phyloP scores from a whole-genome alignment of 1,140 invertebrate species.

The Bombus pascuorum region DNA sequence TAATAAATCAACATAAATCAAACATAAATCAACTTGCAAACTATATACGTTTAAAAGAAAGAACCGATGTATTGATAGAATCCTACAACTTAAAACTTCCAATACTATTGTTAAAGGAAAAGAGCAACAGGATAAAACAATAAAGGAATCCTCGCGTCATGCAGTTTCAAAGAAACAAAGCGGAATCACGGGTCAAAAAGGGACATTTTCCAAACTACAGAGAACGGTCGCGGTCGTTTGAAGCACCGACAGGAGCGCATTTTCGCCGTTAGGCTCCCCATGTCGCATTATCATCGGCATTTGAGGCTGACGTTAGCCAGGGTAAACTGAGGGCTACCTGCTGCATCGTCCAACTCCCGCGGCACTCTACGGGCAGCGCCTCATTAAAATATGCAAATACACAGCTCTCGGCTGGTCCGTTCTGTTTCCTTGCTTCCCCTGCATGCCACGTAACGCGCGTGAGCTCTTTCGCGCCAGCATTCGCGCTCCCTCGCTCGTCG shows the following conservation, averaged over 20 bases:
- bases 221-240: constrained; percentile 20
- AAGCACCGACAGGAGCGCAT: constrained; percentile 24
- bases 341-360: constrained; percentile 67
- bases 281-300: constrained; percentile 78
- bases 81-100: too few species aligned
- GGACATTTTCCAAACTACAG: not conserved
- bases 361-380: constrained; percentile 72
- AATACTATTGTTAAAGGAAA: too few species aligned
- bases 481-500: constrained; percentile 71
- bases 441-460: constrained; percentile 36
- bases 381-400: constrained; percentile 83
- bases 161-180: not conserved
- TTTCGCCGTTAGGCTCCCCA: constrained; percentile 58
- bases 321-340: constrained; percentile 64
- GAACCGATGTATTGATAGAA: too few species aligned
- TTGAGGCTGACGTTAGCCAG: constrained; percentile 64
- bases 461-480: constrained; percentile 16
- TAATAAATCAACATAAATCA: too few species aligned
- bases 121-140: not conserved
- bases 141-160: not conserved
- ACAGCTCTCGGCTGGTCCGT: constrained; percentile 69
- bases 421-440: constrained; percentile 64
- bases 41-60: too few species aligned
- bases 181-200: not conserved
- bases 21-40: too few species aligned